Conservation (phyloP, 1,140 invertebrate species). For the Pseudoatta argentina region DNA sequence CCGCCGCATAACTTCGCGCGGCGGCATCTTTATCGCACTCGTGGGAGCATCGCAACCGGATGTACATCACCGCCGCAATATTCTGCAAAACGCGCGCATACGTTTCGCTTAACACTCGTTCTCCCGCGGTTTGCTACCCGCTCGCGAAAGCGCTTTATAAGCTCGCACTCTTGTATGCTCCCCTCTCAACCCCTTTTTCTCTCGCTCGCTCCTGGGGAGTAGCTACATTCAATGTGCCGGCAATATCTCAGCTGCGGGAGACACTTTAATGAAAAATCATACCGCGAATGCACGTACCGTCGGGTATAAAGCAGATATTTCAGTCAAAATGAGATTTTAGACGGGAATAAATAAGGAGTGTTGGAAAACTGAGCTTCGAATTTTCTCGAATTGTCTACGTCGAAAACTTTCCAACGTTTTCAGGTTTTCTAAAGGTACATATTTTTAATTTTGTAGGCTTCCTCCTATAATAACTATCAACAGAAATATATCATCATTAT, state of each 20-base stretch:
- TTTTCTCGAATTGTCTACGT: constrained; percentile 28
- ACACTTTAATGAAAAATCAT: constrained; percentile 87
- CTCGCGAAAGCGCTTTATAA: constrained; percentile 57
- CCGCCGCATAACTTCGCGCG: constrained; percentile 70
- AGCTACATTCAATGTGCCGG: constrained; percentile 85
- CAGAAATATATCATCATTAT: background rate
- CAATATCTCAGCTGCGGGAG: constrained; percentile 84
- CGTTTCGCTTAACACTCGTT: constrained; percentile 58
- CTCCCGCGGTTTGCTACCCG: background rate
- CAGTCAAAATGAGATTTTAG: constrained; percentile 85
- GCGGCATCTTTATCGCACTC: constrained; percentile 83
- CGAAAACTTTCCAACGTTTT: background rate
- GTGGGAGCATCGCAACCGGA: constrained; percentile 79
- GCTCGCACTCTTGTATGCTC: background rate
- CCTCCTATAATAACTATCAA: background rate
- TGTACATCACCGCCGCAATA: constrained; percentile 83
- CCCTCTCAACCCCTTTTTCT: background rate
- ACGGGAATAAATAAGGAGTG: constrained; percentile 85
- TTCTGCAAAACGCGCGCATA: constrained; percentile 80
- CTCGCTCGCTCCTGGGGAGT: constrained; percentile 69
- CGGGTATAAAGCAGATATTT: constrained; percentile 84
- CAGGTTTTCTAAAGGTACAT: background rate
- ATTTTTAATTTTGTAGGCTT: too few relatives aligned
- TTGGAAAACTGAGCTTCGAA: constrained; percentile 35
- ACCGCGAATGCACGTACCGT: constrained; percentile 83